These are phyloP conservation scores for Diadema setosum DNA, from an alignment of 35 echinoderm and acorn worm species.

Conservation along the genomic window DNA sequence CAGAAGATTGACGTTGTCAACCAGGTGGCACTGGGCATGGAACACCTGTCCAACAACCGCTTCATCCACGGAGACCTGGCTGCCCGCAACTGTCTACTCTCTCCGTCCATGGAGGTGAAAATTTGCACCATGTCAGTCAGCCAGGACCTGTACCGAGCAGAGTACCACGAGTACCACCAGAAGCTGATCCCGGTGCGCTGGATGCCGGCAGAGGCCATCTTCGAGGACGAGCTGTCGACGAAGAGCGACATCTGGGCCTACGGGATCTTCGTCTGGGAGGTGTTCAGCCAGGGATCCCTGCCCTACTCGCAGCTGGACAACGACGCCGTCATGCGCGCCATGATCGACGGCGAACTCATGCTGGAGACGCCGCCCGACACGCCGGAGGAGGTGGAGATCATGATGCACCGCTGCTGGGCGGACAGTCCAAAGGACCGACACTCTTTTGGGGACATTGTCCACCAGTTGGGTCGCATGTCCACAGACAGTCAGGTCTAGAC, in stretches of 20 bases:
- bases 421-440: slow-evolving; percentile 67
- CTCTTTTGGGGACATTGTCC: slow-evolving; percentile 76
- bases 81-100: slow-evolving; percentile 92
- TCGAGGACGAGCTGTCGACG: slow-evolving; percentile 87
- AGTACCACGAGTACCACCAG: slow-evolving; percentile 97
- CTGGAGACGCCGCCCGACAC: slow-evolving; percentile 64
- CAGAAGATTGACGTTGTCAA: slow-evolving; percentile 94
- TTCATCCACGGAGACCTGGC: slow-evolving; percentile 94
- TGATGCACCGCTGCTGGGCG: slow-evolving; percentile 88
- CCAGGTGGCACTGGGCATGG: slow-evolving; percentile 93
- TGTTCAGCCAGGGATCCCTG: slow-evolving; percentile 74
- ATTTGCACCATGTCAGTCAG: slow-evolving; percentile 79
- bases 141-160: slow-evolving; percentile 84
- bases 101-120: slow-evolving; percentile 95
- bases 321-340: slow-evolving; percentile 80
- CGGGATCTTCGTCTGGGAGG: slow-evolving; percentile 92
- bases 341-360: slow-evolving; percentile 64
- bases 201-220: slow-evolving; percentile 95
- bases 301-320: slow-evolving; percentile 71
- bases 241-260: slow-evolving; percentile 98
- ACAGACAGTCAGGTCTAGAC: slow-evolving; percentile 70
- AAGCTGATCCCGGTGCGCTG: slow-evolving; percentile 90
- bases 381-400: slow-evolving; percentile 80
- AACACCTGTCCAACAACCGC: slow-evolving; percentile 87
- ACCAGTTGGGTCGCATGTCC: slow-evolving; percentile 48